Conservation (phyloP, 2,113 vertebrate genomes). For the Pardalotus punctatus region DNA sequence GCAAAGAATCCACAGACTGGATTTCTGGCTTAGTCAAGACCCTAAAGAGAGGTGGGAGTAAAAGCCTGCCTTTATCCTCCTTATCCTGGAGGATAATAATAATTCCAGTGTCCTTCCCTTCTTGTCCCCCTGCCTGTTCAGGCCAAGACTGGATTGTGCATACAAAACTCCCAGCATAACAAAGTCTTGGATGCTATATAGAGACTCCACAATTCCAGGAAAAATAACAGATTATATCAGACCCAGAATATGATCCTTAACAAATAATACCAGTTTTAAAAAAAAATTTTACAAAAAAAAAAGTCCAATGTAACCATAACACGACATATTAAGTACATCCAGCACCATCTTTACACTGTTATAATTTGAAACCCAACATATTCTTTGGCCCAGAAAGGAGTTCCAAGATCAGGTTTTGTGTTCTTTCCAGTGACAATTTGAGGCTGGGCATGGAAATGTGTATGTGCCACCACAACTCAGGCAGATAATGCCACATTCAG, state of each 20-base stretch:
- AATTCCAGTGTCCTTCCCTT: not conserved
- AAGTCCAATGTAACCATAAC: not conserved
- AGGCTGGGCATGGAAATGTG: not conserved
- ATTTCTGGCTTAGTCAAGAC: not conserved
- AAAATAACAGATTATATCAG: slow-evolving; percentile 58
- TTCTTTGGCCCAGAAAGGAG: not conserved
- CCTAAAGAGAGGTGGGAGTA: not conserved
- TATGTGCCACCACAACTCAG: not conserved
- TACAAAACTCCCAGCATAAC: not conserved
- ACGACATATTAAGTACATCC: not conserved
- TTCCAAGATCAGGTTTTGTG: not conserved
- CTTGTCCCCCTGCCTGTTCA: not conserved
- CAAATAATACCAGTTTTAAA: not conserved
- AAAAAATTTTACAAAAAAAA: not conserved
- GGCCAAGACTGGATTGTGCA: not conserved
- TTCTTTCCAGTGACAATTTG: not conserved
- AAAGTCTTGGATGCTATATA: not conserved
- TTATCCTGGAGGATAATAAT: not conserved
- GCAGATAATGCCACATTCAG: not conserved
- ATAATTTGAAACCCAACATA: not conserved
- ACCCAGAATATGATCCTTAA: not conserved
- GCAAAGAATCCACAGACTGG: not conserved
- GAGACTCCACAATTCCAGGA: slow-evolving; percentile 20
- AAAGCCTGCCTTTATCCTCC: not conserved
- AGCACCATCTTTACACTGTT: not conserved